phyloP scores from a whole-genome alignment of 2,113 vertebrate genomes.

The Polyodon spathula region DNA sequence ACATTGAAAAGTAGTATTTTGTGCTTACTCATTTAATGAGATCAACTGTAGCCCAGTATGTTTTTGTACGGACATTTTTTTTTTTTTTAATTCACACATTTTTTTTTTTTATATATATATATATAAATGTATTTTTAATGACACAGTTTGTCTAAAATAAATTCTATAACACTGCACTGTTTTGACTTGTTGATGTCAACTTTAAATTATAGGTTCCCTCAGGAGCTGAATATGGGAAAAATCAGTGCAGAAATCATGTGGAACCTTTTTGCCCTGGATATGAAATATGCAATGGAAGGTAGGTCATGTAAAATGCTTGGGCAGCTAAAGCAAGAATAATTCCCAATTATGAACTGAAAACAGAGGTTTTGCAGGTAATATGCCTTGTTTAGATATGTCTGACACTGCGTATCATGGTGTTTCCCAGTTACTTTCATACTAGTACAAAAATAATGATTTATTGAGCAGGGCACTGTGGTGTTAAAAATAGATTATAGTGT shows the following conservation, averaged over 20 bases:
- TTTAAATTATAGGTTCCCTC: conserved; percentile 76
- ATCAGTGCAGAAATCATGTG: conserved; percentile 87
- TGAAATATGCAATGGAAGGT: conserved; percentile 97
- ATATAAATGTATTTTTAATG: not conserved
- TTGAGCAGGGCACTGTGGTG: not conserved
- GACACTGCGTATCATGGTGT: too few relatives aligned
- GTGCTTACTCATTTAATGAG: too few relatives aligned
- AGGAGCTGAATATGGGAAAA: conserved; percentile 87
- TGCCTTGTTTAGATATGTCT: too few relatives aligned
- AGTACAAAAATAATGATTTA: too few relatives aligned
- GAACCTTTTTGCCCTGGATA: conserved; percentile 84
- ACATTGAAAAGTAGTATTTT: too few relatives aligned
- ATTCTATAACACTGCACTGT: not conserved
- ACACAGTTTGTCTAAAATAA: not conserved
- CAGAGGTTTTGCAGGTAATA: too few relatives aligned
- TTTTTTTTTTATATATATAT: not conserved
- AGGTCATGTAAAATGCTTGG: conserved; percentile 30
- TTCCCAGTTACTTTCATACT: too few relatives aligned
- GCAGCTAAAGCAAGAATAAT: not conserved
- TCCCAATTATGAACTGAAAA: too few relatives aligned
- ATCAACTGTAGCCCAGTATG: too few relatives aligned
- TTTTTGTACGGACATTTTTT: not conserved
- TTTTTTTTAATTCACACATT: too few relatives aligned
- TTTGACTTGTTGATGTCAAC: not conserved
- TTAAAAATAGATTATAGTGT: not conserved